A percentile compares a stretch with the other conserved stretches of the same genome.
These are phyloP conservation scores for Drosophila putrida DNA, from an alignment of 2,888 invertebrate species.

Conservation along the genomic window DNA sequence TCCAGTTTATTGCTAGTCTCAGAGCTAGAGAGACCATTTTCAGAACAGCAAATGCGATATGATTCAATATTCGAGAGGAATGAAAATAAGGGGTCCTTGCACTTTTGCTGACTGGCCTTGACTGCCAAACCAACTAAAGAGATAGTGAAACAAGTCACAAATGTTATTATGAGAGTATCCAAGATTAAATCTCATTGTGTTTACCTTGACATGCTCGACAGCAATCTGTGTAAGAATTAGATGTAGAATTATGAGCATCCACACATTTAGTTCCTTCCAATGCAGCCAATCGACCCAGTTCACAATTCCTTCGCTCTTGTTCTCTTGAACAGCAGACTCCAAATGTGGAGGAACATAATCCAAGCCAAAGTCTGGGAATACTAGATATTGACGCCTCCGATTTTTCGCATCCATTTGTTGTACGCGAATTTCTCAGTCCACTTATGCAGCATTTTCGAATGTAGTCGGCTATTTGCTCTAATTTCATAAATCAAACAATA, in stretches of 20 bases:
- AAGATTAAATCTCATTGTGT: background rate
- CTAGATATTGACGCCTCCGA: conserved; percentile 86
- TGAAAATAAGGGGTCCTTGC: conserved; percentile 86
- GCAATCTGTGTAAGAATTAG: conserved; percentile 86
- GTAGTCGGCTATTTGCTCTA: conserved; percentile 76
- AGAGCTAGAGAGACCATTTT: conserved; percentile 21
- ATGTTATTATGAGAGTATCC: background rate
- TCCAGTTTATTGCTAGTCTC: conserved; percentile 1
- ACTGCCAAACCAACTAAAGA: conserved; percentile 87
- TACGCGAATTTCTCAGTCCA: conserved; percentile 86
- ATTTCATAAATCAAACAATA: conserved; percentile 16
- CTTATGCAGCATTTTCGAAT: conserved; percentile 86
- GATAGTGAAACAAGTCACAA: background rate
- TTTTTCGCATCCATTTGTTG: conserved; percentile 86
- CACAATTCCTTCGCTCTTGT: conserved; percentile 84
- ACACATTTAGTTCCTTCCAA: conserved; percentile 80
- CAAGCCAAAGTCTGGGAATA: conserved; percentile 87
- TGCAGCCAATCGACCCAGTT: conserved; percentile 81
- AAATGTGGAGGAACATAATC: conserved; percentile 88
- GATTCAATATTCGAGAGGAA: conserved; percentile 86
- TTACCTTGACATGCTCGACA: conserved; percentile 88
- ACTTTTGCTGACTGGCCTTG: conserved; percentile 86
- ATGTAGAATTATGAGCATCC: conserved; percentile 61
- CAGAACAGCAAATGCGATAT: conserved; percentile 88
- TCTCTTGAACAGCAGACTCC: conserved; percentile 88